phyloP scores from a whole-genome alignment of 2,888 invertebrate species.

The Tipula unca region DNA sequence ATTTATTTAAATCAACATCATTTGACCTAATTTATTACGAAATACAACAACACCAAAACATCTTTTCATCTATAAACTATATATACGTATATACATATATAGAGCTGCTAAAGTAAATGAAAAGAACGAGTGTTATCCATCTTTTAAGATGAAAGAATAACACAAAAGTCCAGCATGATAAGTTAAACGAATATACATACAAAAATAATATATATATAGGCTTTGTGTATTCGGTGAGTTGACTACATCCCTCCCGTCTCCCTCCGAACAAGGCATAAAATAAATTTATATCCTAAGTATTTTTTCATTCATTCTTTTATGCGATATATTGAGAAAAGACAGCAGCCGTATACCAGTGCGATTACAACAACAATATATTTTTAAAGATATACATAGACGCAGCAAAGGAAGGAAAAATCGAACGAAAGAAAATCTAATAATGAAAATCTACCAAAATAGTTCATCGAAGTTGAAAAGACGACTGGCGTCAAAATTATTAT shows the following conservation, averaged over 20 bases:
- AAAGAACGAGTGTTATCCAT: not conserved
- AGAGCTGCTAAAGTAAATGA: not conserved
- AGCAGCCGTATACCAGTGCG: not conserved
- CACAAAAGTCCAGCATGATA: not conserved
- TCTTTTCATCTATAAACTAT: not conserved
- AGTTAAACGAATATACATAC: not conserved
- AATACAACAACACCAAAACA: not conserved
- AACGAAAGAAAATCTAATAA: not conserved
- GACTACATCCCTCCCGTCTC: no score
- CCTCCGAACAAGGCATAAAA: not conserved
- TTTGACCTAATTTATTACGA: not conserved
- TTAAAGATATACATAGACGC: not conserved
- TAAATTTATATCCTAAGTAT: not conserved
- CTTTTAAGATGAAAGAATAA: not conserved
- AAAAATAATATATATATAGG: not conserved
- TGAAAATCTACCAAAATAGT: slow-evolving; percentile 8
- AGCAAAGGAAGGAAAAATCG: not conserved
- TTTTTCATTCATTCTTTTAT: not conserved
- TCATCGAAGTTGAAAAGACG: slow-evolving; percentile 14
- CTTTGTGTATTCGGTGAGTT: not conserved
- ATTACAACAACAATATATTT: not conserved
- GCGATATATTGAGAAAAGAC: not conserved
- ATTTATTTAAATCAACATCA: slow-evolving; percentile 8
- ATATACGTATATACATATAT: not conserved
- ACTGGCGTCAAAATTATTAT: slow-evolving; percentile 8